A percentile compares a stretch with the other conserved stretches of the same genome.
Evolutionary conservation across 2,113 vertebrate species (phyloP).

Genomic region (Thymallus thymallus): DNA sequence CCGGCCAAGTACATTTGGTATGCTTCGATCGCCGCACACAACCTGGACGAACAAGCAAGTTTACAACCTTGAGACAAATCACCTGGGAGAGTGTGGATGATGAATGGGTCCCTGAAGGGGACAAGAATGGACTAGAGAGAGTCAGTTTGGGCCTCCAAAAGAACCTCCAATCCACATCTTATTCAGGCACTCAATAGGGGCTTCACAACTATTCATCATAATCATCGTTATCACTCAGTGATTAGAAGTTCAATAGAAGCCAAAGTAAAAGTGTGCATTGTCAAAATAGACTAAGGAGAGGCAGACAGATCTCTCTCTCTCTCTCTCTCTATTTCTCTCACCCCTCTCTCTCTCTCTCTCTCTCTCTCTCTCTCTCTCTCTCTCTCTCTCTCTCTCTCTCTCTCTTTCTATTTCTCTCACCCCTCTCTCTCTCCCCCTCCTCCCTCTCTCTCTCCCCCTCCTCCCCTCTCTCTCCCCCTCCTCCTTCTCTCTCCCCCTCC

Average conservation of each 20-base stretch:
- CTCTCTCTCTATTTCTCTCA: no score
- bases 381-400: no score
- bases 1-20: conserved; percentile 16
- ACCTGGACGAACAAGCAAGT: conserved; percentile 27
- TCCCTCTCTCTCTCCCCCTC: no score
- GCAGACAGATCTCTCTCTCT: not conserved
- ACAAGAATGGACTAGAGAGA: conserved; percentile 7
- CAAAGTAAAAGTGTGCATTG: not conserved
- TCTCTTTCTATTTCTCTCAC: no score
- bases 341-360: not conserved
- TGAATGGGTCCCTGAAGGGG: conserved; percentile 12
- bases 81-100: conserved; percentile 28
- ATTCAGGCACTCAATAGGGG: not conserved
- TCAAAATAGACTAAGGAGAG: not conserved
- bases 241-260: not conserved
- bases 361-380: not conserved
- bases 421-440: no score
- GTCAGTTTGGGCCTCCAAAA: not conserved
- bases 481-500: no score
- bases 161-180: not conserved
- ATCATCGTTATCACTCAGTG: conserved; percentile 26
- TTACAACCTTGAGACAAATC: conserved; percentile 44
- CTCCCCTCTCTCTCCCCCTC: no score
- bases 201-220: conserved; percentile 12
- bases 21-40: conserved; percentile 18